Base-by-base conservation (phyloP, 2,888 invertebrate species). In the Chymomyza procnemis region DNA sequence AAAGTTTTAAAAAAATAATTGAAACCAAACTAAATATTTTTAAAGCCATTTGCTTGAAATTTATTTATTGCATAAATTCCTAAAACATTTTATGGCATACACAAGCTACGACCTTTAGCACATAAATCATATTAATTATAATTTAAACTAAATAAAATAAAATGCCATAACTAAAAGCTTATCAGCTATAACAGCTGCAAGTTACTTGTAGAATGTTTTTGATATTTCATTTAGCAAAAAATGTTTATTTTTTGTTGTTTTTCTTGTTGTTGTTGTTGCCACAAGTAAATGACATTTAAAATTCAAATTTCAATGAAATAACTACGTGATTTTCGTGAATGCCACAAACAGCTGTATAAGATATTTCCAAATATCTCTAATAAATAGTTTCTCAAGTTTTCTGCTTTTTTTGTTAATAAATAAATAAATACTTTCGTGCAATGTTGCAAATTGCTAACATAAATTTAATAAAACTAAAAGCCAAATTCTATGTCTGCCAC, bases 61-160 rank as follows among this genome's bases (percentile, higher is more conserved):
- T 26, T 26, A 26, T 41, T 41, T 41, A 41, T 41, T 41, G 34
- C 34, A 41, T 41, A 41, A 41, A 76, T 72, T 72, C 74, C 61
- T 30, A 65, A 73, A 75, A 70, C 76, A 84, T 80, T 80, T n/a
- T 85, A 73, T 73, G 69, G 70, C 70, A 65, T 72, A 79, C 50
- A 69, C 79, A 41, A 84, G 79, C 79, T 74, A 69, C 82, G 80
- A 84, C 87, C 81, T 73, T 69, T 67, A 73, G 54, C 74, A 56
- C 79, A 86, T 81, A 81, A 81, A 81, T 81, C 87, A 81, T 74
- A 70, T 86, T 84, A 81, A 81, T 86, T 86, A 81, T 86, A 76
- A 86, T 84, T 79, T 71, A 79, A 86, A 66, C 71, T 61, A 77
- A 69, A 22, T 64, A 21, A 61, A 62, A 70, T 64, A 57, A 75